Evolutionary conservation across 2,113 vertebrate genomes (phyloP).

Genomic region (Pangasianodon gigas): DNA sequence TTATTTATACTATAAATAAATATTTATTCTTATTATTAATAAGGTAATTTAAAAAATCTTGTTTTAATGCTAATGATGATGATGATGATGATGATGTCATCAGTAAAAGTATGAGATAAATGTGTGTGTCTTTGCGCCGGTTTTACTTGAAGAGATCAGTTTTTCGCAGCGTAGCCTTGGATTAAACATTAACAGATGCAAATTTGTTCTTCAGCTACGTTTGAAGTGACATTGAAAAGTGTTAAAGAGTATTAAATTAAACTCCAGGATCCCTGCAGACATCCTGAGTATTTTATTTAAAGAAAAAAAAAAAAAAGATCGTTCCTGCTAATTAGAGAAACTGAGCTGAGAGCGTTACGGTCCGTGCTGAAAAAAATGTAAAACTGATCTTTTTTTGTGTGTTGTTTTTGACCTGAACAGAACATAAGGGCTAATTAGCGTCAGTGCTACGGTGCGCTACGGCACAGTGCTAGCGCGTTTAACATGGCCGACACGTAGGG

Average conservation of each 20-base stretch:
- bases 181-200: neutral
- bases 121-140: neutral
- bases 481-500: slow-evolving; percentile 27
- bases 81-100: neutral
- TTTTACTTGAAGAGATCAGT: neutral
- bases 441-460: neutral
- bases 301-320: too few species aligned
- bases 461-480: slow-evolving; percentile 14
- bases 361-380: neutral
- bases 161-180: neutral
- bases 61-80: neutral
- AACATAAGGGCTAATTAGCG: slow-evolving; percentile 37
- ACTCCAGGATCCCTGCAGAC: neutral
- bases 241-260: slow-evolving; percentile 3
- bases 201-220: neutral
- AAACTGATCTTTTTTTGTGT: neutral
- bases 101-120: neutral
- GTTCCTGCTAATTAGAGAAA: slow-evolving; percentile 56
- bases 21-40: neutral
- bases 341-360: slow-evolving; percentile 64
- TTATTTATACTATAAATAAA: neutral
- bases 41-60: neutral
- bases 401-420: neutral
- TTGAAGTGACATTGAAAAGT: slow-evolving; percentile 3
- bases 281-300: neutral